These are phyloP conservation scores for Scleropages formosus DNA, from an alignment of 2,797 vertebrate genomes.

Conservation along the genomic window DNA sequence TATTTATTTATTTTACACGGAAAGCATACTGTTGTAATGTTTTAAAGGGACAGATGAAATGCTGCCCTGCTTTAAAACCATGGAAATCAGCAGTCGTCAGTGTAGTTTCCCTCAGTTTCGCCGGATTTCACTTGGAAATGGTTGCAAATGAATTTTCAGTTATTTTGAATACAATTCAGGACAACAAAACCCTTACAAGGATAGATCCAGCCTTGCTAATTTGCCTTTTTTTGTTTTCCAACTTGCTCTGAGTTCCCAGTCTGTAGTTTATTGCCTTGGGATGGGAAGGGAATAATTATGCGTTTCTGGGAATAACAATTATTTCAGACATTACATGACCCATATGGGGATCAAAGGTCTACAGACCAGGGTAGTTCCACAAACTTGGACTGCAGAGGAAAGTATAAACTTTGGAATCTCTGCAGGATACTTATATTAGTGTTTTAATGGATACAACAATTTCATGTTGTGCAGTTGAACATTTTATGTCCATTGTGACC, in stretches of 20 bases:
- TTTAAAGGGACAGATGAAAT: neutral
- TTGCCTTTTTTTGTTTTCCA: slow-evolving; percentile 37
- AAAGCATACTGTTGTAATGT: neutral
- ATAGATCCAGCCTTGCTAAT: slow-evolving; percentile 23
- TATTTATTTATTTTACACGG: neutral
- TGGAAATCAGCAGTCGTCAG: slow-evolving; percentile 45
- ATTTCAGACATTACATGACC: slow-evolving; percentile 8
- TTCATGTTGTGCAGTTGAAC: too few species aligned
- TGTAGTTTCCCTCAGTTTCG: slow-evolving; percentile 20
- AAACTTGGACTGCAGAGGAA: neutral
- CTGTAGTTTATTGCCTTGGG: neutral
- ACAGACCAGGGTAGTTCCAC: neutral
- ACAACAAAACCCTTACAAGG: slow-evolving; percentile 38
- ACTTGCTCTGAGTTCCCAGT: slow-evolving; percentile 19
- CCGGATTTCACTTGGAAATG: slow-evolving; percentile 54
- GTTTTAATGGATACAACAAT: too few species aligned
- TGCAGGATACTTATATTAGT: neutral
- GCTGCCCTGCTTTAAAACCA: slow-evolving; percentile 47
- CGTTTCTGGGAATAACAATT: slow-evolving; percentile 21
- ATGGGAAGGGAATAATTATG: slow-evolving; percentile 14
- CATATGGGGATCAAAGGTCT: neutral
- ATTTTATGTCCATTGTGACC: too few species aligned
- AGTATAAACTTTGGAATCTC: too few species aligned
- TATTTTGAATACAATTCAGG: slow-evolving; percentile 55
- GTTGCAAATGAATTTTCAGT: slow-evolving; percentile 62